Evolutionary conservation across 1,140 invertebrate species (phyloP).

Genomic region (Proctacanthus coquilletti): DNA sequence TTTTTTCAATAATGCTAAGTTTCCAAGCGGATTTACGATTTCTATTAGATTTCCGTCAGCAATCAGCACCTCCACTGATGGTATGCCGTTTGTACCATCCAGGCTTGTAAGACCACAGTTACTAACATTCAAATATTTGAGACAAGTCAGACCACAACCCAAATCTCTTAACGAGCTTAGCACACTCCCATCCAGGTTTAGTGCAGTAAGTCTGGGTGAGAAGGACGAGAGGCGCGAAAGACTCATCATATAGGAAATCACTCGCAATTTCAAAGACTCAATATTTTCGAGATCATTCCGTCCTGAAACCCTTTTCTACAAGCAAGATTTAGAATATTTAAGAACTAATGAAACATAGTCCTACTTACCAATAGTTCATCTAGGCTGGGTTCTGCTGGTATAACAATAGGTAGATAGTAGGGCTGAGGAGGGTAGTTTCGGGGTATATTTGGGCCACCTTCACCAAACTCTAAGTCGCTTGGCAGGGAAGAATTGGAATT

Average conservation of each 20-base stretch:
- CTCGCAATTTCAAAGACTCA: slow-evolving; percentile 40
- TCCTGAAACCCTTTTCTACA: slow-evolving; percentile 28
- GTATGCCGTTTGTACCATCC: slow-evolving; percentile 45
- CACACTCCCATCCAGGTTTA: slow-evolving; percentile 47
- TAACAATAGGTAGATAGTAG: slow-evolving; percentile 33
- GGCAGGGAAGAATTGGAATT: too few relatives aligned
- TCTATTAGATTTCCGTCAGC: slow-evolving; percentile 43
- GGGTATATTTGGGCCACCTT: too few relatives aligned
- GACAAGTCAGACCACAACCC: slow-evolving; percentile 42
- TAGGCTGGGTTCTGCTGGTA: slow-evolving; percentile 39
- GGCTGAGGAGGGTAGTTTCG: slow-evolving; percentile 22
- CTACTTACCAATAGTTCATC: slow-evolving; percentile 38
- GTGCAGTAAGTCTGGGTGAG: slow-evolving; percentile 37
- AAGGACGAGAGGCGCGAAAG: slow-evolving; percentile 40
- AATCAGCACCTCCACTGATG: slow-evolving; percentile 39
- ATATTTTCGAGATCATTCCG: slow-evolving; percentile 39
- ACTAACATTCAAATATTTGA: slow-evolving; percentile 43
- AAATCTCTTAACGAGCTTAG: slow-evolving; percentile 45
- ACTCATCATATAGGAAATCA: slow-evolving; percentile 41
- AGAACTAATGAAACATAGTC: too few relatives aligned
- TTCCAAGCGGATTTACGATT: slow-evolving; percentile 38
- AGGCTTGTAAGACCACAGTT: slow-evolving; percentile 44
- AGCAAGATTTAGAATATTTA: too few relatives aligned
- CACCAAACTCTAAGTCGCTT: too few relatives aligned
- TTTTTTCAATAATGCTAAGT: slow-evolving; percentile 17